These are phyloP conservation scores for Paedocypris micromegethes DNA, from an alignment of 2,797 vertebrate genomes.

Conservation along the genomic window DNA sequence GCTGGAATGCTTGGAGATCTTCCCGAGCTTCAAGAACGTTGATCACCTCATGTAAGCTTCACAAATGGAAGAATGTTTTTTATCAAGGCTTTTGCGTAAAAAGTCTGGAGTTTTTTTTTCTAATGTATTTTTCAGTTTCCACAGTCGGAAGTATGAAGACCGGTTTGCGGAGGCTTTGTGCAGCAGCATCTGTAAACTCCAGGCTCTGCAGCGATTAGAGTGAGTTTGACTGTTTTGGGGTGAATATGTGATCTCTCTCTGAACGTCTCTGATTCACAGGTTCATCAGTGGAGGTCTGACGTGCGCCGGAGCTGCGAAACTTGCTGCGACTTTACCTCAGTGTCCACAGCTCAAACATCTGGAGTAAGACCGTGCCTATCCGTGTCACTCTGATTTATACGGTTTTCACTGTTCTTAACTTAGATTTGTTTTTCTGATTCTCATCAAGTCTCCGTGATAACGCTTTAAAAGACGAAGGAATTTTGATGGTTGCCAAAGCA, in stretches of 20 bases:
- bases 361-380: slow-evolving; percentile 61
- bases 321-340: slow-evolving; percentile 65
- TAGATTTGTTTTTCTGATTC: slow-evolving; percentile 32
- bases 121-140: slow-evolving; percentile 68
- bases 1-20: slow-evolving; percentile 68
- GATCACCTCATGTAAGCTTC: slow-evolving; percentile 74
- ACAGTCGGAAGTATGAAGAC: slow-evolving; percentile 75
- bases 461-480: slow-evolving; percentile 65
- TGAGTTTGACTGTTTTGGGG: slow-evolving; percentile 57
- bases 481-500: slow-evolving; percentile 56
- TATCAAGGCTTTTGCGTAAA: too few relatives aligned
- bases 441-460: slow-evolving; percentile 77
- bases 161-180: slow-evolving; percentile 79
- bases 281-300: slow-evolving; percentile 72
- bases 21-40: slow-evolving; percentile 70
- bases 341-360: slow-evolving; percentile 76
- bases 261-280: slow-evolving; percentile 56
- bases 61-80: too few relatives aligned
- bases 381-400: not conserved
- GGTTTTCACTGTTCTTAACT: too few relatives aligned
- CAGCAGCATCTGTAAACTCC: slow-evolving; percentile 64
- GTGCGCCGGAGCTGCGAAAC: slow-evolving; percentile 62
- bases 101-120: not conserved
- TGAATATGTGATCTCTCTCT: not conserved
- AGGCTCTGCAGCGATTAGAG: slow-evolving; percentile 72